Evolutionary conservation across 2,113 vertebrate species (phyloP).

Genomic region (Dasyurus viverrinus): DNA sequence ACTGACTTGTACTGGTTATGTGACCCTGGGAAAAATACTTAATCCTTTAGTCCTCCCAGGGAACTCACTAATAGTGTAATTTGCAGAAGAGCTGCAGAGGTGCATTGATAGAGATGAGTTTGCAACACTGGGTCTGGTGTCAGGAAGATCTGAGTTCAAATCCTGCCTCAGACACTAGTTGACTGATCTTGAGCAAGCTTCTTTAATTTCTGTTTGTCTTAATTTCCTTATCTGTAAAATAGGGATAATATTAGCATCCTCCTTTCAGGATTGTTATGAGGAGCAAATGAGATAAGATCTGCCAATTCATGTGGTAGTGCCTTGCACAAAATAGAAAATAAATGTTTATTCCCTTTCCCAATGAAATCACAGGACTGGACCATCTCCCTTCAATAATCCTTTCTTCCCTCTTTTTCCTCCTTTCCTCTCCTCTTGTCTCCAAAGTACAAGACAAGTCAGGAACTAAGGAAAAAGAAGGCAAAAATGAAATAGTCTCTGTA

Average conservation of each 20-base stretch:
- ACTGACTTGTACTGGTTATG: no score
- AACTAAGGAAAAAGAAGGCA: neutral
- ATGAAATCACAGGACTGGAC: neutral
- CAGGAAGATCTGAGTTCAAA: neutral
- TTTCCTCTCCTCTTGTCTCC: neutral
- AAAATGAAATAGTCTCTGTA: neutral
- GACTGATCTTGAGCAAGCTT: neutral
- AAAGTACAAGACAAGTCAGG: neutral
- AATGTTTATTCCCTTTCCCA: neutral
- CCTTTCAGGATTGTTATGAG: neutral
- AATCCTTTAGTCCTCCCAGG: no score
- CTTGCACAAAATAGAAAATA: neutral
- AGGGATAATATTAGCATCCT: neutral
- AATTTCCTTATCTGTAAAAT: neutral
- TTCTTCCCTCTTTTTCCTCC: no score
- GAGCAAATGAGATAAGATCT: neutral
- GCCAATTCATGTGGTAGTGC: neutral
- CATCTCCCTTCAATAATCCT: neutral
- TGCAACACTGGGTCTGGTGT: neutral
- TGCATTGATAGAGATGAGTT: neutral
- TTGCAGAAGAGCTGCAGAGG: neutral
- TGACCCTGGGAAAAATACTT: no score
- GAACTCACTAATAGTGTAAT: neutral
- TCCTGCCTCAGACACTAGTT: neutral
- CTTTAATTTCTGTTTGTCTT: neutral